These are phyloP conservation scores for Macrophya alboannulata DNA, from an alignment of 2,888 invertebrate species.

Conservation along the genomic window DNA sequence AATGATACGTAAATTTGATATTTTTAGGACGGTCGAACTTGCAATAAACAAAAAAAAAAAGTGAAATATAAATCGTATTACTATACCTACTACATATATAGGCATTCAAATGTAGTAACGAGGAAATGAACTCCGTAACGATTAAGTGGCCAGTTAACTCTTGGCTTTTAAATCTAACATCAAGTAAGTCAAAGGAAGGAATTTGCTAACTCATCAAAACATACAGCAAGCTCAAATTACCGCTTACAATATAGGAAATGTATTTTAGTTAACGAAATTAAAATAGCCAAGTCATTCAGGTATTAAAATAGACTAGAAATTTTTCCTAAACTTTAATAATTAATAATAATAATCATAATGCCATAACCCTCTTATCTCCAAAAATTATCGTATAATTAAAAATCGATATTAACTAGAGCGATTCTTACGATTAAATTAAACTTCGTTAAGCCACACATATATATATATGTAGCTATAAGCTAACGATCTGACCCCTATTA, in stretches of 20 bases:
- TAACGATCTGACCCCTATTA: conserved; percentile 39
- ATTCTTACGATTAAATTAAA: conserved; percentile 5
- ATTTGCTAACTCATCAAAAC: conserved; percentile 40
- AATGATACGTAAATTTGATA: too few species aligned
- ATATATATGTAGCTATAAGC: not conserved
- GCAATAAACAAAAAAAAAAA: not conserved
- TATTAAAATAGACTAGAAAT: not conserved
- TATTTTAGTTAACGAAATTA: not conserved
- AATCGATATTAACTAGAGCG: not conserved
- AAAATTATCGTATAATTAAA: not conserved
- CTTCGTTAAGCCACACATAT: too few species aligned
- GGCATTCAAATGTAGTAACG: not conserved
- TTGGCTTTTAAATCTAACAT: not conserved
- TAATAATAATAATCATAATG: not conserved
- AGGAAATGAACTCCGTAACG: not conserved
- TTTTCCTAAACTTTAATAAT: not conserved
- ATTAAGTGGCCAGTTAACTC: conserved; percentile 7
- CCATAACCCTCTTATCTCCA: not conserved
- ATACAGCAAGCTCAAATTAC: conserved; percentile 11
- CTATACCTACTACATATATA: not conserved
- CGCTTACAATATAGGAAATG: not conserved
- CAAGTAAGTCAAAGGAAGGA: conserved; percentile 18
- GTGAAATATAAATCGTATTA: not conserved
- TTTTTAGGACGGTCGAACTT: not conserved
- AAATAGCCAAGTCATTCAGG: conserved; percentile 8